Base-by-base conservation (phyloP, 2,113 vertebrate species). In the Mustela lutreola region DNA sequence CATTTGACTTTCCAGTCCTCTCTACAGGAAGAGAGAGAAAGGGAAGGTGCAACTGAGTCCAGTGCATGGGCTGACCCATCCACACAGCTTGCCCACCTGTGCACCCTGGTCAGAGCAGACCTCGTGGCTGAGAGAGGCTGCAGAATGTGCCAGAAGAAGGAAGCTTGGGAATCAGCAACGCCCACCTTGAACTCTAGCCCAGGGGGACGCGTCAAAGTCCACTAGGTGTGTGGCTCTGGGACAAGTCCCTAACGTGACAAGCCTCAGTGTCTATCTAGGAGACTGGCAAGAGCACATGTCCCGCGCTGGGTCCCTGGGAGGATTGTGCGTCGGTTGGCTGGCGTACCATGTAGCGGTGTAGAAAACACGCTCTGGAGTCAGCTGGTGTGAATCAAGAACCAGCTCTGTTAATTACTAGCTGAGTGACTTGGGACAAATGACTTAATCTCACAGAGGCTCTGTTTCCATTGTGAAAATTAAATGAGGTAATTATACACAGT, bases 391-490 rank as follows among this genome's bases (percentile, higher is more conserved):
- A 90, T 39, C 80, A 45, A 60, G 31, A 83, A 18, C 16, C 75
- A 8, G n/a, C 45, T 50, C 65, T 45, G 58, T 63, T 78, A n/a
- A 91, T 62, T 45, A 82, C 67, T 2, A 33, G 39, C 42, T 63
- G 36, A 76, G 88, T 21, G 78, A 63, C 73, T 80, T 22, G 4
- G 3, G 60, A 91, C 60, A 81, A 87, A 90, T 18, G 21, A 92
- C 39, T 92, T 63, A n/a, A 67, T 93, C 96, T 70, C 33, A 3
- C 28, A 7, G 50, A 18, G 63, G 63, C 73, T 67, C 83, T 78
- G 86, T 92, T 50, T 94, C 95, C 73, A 91, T 4, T 75, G 79
- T 87, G 92, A 92, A 96, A 94, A 89, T 86, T 60, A 67, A 95
- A 86, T 67, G 83, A 95, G 86, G 90, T 80, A 70, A 91, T 92